phyloP scores from a whole-genome alignment of 2,113 vertebrate species.

The Tiliqua scincoides region DNA sequence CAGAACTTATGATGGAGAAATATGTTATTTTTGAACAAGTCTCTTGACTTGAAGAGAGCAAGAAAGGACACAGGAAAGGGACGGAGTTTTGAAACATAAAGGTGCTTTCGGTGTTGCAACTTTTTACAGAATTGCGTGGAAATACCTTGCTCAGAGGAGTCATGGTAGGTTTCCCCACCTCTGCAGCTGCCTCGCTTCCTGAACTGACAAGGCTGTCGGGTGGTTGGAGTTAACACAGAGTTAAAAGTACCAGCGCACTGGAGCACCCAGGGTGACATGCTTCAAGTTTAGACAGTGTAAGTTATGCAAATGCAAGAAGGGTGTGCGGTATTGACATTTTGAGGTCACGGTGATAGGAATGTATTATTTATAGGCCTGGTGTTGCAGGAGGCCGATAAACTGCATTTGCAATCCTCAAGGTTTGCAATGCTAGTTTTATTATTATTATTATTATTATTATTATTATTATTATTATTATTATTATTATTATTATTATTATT shows the following conservation, averaged over 20 bases:
- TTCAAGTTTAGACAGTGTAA: slow-evolving; percentile 73
- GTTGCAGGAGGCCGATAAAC: slow-evolving; percentile 68
- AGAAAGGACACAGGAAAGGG: too few relatives aligned
- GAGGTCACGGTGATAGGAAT: slow-evolving; percentile 76
- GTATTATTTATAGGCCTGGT: slow-evolving; percentile 74
- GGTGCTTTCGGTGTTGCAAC: too few relatives aligned
- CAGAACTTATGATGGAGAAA: neutral
- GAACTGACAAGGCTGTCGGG: neutral
- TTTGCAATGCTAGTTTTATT: slow-evolving; percentile 38
- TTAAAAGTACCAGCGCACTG: slow-evolving; percentile 69
- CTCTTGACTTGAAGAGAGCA: neutral
- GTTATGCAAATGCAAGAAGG: slow-evolving; percentile 69
- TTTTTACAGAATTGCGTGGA: too few relatives aligned
- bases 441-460: too few relatives aligned
- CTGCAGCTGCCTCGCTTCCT: too few relatives aligned
- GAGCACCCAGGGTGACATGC: slow-evolving; percentile 69
- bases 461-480: too few relatives aligned
- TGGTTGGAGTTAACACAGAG: slow-evolving; percentile 60
- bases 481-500: too few relatives aligned
- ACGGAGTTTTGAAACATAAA: too few relatives aligned
- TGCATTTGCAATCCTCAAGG: slow-evolving; percentile 47
- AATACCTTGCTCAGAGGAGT: neutral
- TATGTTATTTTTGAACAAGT: neutral
- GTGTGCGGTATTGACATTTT: slow-evolving; percentile 72
- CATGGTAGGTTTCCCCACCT: too few relatives aligned